Conservation (phyloP, 2,888 invertebrate genomes). For the Agelastica alni region DNA sequence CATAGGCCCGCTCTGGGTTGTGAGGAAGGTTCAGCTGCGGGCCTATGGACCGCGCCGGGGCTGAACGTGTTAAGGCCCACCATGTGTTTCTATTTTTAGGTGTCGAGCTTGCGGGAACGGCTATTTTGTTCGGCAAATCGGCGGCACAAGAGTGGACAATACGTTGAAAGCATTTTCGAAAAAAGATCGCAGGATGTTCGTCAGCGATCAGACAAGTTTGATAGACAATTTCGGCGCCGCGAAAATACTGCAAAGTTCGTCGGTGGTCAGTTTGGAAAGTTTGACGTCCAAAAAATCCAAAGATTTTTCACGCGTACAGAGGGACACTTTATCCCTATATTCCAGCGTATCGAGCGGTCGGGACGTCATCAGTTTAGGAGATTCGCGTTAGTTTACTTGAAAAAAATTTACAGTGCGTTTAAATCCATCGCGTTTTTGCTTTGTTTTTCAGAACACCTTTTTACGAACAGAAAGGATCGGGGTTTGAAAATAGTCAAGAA, state of each 20-base stretch:
- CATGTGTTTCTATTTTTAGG: background rate
- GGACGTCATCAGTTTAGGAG: constrained; percentile 2
- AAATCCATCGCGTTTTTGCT: background rate
- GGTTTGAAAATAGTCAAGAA: constrained; percentile 38
- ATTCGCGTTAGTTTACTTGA: constrained; percentile 25
- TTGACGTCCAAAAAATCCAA: constrained; percentile 8
- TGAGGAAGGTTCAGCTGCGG: too few species aligned
- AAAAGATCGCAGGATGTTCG: constrained; percentile 20
- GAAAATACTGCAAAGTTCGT: constrained; percentile 19
- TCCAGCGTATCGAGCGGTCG: background rate
- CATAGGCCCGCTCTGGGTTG: too few species aligned
- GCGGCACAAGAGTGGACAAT: constrained; percentile 52
- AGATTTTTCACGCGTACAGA: constrained; percentile 2
- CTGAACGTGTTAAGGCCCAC: too few species aligned
- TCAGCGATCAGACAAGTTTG: constrained; percentile 29
- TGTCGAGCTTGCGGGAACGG: constrained; percentile 64
- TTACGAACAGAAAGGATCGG: constrained; percentile 14
- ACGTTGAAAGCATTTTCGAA: constrained; percentile 3
- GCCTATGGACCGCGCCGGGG: too few species aligned
- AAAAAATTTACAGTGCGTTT: too few species aligned
- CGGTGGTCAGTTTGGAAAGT: constrained; percentile 23
- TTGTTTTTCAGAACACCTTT: constrained; percentile 11
- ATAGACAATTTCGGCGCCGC: constrained; percentile 4
- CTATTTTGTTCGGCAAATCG: constrained; percentile 58
- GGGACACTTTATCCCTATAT: constrained; percentile 12